phyloP scores from a whole-genome alignment of 1,140 invertebrate species.

The Andricus grossulariae region DNA sequence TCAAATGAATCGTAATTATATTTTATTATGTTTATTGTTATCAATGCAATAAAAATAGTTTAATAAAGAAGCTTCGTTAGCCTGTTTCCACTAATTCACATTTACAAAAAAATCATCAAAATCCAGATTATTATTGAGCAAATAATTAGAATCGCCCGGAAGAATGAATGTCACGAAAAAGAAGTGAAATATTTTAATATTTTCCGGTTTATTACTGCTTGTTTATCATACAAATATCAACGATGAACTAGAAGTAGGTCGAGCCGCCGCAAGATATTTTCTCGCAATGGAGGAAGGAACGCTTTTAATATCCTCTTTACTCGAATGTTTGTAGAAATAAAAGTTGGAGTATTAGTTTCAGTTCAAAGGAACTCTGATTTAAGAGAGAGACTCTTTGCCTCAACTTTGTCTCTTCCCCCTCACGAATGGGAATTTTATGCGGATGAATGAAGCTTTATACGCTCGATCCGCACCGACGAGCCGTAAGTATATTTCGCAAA shows the following conservation, averaged over 20 bases:
- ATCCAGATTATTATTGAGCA: neutral
- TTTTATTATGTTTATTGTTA: too few species aligned
- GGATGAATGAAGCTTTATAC: conserved; percentile 1
- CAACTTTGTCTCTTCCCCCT: conserved; percentile 10
- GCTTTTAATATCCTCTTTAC: conserved; percentile 26
- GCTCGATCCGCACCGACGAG: neutral
- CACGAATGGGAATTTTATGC: conserved; percentile 3
- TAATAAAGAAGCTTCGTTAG: too few species aligned
- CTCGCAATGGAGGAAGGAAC: conserved; percentile 1
- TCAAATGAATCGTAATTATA: too few species aligned
- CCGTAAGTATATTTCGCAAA: neutral
- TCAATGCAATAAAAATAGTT: too few species aligned
- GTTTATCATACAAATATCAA: conserved; percentile 36
- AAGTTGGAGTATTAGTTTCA: conserved; percentile 31
- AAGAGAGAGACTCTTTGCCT: conserved; percentile 12
- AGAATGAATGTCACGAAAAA: neutral
- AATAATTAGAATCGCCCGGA: neutral
- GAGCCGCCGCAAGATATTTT: conserved; percentile 29
- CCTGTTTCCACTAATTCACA: too few species aligned
- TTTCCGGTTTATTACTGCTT: conserved; percentile 31
- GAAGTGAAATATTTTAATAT: conserved; percentile 10
- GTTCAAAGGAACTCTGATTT: conserved; percentile 29
- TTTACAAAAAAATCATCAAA: neutral
- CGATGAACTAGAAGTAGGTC: conserved; percentile 40
- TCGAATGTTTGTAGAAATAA: conserved; percentile 26